Evolutionary conservation across 2,888 invertebrate species (phyloP).

Genomic region (Leptopilina drosophilae): DNA sequence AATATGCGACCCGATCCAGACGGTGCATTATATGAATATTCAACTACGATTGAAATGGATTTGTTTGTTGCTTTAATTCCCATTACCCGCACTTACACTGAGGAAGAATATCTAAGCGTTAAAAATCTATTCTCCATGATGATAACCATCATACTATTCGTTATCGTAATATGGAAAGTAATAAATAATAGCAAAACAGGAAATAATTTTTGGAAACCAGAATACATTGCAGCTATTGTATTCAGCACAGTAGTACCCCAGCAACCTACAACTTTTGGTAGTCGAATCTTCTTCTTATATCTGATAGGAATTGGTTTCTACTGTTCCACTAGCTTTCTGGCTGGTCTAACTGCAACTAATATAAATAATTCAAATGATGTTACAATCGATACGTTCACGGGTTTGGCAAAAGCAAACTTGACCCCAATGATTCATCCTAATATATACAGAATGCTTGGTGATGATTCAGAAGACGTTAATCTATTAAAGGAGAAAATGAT

Average conservation of each 20-base stretch:
- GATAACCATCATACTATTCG: not conserved
- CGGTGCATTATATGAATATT: not conserved
- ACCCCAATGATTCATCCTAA: not conserved
- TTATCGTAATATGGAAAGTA: not conserved
- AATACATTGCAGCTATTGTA: not conserved
- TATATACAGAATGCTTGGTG: not conserved
- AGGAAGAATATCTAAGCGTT: not conserved
- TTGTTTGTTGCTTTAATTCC: not conserved
- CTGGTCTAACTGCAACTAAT: not conserved
- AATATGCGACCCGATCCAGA: not conserved
- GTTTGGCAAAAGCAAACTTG: not conserved
- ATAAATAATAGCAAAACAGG: not conserved
- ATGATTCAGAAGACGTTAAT: not conserved
- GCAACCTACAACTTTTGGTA: not conserved
- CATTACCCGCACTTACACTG: not conserved
- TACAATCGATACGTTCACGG: not conserved
- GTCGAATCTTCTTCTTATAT: not conserved
- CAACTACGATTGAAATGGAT: not conserved
- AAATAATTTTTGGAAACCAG: not conserved
- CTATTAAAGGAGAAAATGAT: not conserved
- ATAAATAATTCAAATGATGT: not conserved
- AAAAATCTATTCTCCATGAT: not conserved
- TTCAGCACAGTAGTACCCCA: not conserved
- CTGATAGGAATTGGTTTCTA: not conserved
- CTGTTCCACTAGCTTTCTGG: not conserved